Evolutionary conservation across 2,888 invertebrate species (phyloP), one percentile per base, ranked within the genome.

Genomic region (Argyresthia albistria): DNA sequence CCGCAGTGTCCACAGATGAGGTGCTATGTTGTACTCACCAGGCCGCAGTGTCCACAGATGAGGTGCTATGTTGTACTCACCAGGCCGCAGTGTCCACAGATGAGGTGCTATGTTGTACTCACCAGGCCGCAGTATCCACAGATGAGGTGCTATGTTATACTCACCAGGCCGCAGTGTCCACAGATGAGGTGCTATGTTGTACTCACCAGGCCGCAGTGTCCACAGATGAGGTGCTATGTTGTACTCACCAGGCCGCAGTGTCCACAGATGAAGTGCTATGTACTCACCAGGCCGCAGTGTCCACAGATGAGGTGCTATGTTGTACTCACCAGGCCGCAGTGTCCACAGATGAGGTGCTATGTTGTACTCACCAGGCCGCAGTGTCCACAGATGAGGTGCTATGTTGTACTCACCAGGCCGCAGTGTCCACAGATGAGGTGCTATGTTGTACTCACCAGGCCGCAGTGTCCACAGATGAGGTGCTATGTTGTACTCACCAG

Each of bases 201-300:
- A n/a, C n/a, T n/a, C n/a, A n/a, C n/a, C 93, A 93, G 11, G 93
- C 92, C 35, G 92, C 92, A 1, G 92, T 91, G 74, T 98, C 98
- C 11, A 97, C 94, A 10, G 97, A 96, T 1, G 97, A 97, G 11
- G 97, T 97, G 69, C 96, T 97, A 75, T 98, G 97, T 64, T 94
- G n/a, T n/a, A n/a, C n/a, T n/a, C n/a, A n/a, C n/a, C 93, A 93
- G 11, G 93, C 92, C 35, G 92, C 92, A 1, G 92, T 91, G 74
- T 98, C 98, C 11, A 97, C 94, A 10, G 97, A 96, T 1, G 97
- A 97, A 11, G 97, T 97, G 69, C 96, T 97, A 75, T 98, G 97
- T 64, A n/a, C n/a, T n/a, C n/a, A n/a, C n/a, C 93, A 93, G 11
- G 93, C 92, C 35, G 92, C 92, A 1, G 92, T 91, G 74, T 98